Conservation (phyloP, 2,888 invertebrate genomes). For the Lycia hirtaria region DNA sequence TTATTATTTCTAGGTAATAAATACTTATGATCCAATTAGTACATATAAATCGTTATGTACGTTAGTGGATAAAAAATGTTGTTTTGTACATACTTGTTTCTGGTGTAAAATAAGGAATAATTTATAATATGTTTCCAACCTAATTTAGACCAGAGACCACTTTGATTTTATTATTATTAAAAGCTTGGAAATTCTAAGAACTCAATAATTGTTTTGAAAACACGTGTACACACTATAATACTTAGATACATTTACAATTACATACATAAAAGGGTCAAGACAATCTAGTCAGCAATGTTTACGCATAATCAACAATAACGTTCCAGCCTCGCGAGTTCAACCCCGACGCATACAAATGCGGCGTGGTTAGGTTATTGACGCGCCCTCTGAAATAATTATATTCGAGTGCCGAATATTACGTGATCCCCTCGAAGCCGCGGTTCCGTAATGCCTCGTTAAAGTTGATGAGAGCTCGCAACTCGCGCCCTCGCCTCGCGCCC, state of each 20-base stretch:
- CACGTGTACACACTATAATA: neutral
- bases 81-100: no score
- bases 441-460: conserved; percentile 81
- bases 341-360: conserved; percentile 66
- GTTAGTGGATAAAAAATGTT: no score
- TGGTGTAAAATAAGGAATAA: neutral
- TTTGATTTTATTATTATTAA: no score
- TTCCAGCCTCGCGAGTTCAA: conserved; percentile 47
- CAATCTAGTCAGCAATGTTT: conserved; percentile 14
- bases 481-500: conserved; percentile 58
- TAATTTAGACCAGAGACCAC: no score
- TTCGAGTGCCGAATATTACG: conserved; percentile 79
- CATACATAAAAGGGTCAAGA: neutral
- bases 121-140: no score
- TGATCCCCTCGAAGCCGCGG: conserved; percentile 61
- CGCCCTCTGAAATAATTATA: conserved; percentile 80
- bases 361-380: conserved; percentile 76
- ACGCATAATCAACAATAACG: conserved; percentile 30
- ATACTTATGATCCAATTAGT: neutral
- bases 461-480: conserved; percentile 79
- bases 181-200: neutral
- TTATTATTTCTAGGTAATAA: neutral
- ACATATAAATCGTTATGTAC: no score
- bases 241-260: neutral
- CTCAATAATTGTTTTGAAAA: neutral